Evolutionary conservation across 2,888 invertebrate genomes (phyloP).

Genomic region (Agonum fuliginosum): DNA sequence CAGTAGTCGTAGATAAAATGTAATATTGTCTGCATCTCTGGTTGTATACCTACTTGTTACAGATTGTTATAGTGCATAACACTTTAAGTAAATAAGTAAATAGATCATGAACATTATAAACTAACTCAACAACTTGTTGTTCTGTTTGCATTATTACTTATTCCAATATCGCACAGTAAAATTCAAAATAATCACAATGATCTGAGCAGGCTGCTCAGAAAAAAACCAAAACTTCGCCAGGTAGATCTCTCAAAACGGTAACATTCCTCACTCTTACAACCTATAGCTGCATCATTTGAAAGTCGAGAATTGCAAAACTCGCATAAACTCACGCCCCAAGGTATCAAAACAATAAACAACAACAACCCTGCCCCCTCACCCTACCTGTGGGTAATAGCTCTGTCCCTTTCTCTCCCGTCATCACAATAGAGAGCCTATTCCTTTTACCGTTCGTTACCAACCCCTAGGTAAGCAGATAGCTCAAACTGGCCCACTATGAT

Average conservation of each 20-base stretch:
- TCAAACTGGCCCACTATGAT: not conserved
- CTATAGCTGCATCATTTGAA: constrained; percentile 21
- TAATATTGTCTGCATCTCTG: too few species aligned
- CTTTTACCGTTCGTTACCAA: constrained; percentile 5
- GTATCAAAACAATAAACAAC: constrained; percentile 62
- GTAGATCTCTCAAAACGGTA: not conserved
- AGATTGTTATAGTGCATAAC: too few species aligned
- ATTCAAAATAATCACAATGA: too few species aligned
- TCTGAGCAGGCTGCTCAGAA: too few species aligned
- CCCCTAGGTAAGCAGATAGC: not conserved
- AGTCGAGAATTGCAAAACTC: constrained; percentile 60
- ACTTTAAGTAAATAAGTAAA: too few species aligned
- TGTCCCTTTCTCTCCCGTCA: not conserved
- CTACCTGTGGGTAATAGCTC: not conserved
- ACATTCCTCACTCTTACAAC: constrained; percentile 2
- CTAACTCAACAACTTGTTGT: too few species aligned
- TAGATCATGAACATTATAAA: too few species aligned
- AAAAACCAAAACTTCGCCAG: not conserved
- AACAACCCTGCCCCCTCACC: constrained; percentile 61
- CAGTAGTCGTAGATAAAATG: too few species aligned
- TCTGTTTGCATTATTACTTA: too few species aligned
- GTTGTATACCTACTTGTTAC: too few species aligned
- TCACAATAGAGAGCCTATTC: constrained; percentile 1
- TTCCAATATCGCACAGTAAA: not conserved
- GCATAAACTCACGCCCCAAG: constrained; percentile 61